These are phyloP conservation scores for Flabesymbios commensalis DNA, from an alignment of 2,888 invertebrate genomes.

Conservation along the genomic window DNA sequence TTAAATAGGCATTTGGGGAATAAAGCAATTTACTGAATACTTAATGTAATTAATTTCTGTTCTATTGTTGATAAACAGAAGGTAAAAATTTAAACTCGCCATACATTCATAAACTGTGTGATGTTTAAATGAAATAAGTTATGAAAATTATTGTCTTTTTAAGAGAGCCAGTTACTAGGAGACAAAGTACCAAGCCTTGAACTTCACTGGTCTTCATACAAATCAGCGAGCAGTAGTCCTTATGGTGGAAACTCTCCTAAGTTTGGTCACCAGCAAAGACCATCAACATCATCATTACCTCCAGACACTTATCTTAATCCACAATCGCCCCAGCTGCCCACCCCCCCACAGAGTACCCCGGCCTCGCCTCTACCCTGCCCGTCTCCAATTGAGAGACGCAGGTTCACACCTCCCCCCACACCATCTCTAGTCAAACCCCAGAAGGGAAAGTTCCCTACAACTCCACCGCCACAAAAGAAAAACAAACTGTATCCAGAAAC, in stretches of 20 bases:
- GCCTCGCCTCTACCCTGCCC: constrained; percentile 47
- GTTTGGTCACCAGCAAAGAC: constrained; percentile 32
- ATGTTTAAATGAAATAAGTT: too few relatives aligned
- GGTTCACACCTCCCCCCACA: constrained; percentile 65
- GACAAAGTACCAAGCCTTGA: constrained; percentile 67
- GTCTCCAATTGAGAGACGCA: constrained; percentile 37
- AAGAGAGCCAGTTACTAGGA: constrained; percentile 67
- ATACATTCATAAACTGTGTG: too few relatives aligned
- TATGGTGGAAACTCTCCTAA: constrained; percentile 53
- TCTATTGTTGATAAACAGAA: too few relatives aligned
- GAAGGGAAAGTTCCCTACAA: constrained; percentile 73
- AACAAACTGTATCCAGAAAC: constrained; percentile 69
- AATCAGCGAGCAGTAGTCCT: constrained; percentile 57
- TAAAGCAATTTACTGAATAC: too few relatives aligned
- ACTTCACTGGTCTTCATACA: constrained; percentile 88
- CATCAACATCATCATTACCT: constrained; percentile 53
- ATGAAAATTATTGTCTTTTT: too few relatives aligned
- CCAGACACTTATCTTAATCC: constrained; percentile 38
- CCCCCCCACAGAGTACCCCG: constrained; percentile 55
- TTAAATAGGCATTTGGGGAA: too few relatives aligned
- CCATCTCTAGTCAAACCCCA: constrained; percentile 63
- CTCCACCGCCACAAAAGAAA: constrained; percentile 80
- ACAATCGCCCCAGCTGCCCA: constrained; percentile 54
- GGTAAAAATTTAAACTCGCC: too few relatives aligned
- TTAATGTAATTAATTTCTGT: too few relatives aligned